phyloP scores from a whole-genome alignment of 2,888 invertebrate genomes.

The Merodon equestris region DNA sequence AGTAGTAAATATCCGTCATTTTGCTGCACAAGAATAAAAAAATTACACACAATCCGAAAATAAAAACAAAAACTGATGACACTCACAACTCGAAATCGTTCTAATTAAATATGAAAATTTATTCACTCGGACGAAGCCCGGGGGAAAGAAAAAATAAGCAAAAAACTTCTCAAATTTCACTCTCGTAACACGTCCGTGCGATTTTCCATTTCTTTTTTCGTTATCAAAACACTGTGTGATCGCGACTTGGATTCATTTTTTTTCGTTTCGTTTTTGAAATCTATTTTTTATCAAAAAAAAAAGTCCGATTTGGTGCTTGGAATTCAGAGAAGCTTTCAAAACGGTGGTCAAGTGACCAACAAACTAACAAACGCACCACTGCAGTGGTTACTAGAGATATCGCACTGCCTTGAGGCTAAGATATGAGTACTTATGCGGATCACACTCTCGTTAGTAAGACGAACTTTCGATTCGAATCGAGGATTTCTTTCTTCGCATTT shows the following conservation, averaged over 20 bases:
- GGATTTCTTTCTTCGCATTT: conserved; percentile 67
- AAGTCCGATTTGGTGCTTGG: too few relatives aligned
- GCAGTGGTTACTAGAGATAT: conserved; percentile 24
- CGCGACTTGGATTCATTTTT: conserved; percentile 20
- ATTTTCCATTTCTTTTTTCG: conserved; percentile 53
- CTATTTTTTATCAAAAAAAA: too few relatives aligned
- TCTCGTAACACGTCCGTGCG: conserved; percentile 40
- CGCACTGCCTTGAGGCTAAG: conserved; percentile 42
- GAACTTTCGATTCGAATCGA: conserved; percentile 62
- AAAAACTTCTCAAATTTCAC: conserved; percentile 60
- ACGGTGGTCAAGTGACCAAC: too few relatives aligned
- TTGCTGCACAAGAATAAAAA: conserved; percentile 38
- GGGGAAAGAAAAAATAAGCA: conserved; percentile 13
- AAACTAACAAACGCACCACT: too few relatives aligned
- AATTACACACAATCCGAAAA: conserved; percentile 19
- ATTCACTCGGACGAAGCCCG: conserved; percentile 18
- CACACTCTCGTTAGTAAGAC: conserved; percentile 1
- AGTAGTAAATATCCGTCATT: conserved; percentile 67
- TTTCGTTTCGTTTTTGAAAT: background rate
- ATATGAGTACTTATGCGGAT: too few relatives aligned
- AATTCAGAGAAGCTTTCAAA: too few relatives aligned
- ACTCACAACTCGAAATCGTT: conserved; percentile 11
- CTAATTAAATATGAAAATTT: conserved; percentile 49
- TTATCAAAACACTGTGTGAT: conserved; percentile 7
- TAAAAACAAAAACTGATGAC: conserved; percentile 12